Evolutionary conservation across 1,140 invertebrate genomes (phyloP).

Genomic region (Trissolcus basalis): DNA sequence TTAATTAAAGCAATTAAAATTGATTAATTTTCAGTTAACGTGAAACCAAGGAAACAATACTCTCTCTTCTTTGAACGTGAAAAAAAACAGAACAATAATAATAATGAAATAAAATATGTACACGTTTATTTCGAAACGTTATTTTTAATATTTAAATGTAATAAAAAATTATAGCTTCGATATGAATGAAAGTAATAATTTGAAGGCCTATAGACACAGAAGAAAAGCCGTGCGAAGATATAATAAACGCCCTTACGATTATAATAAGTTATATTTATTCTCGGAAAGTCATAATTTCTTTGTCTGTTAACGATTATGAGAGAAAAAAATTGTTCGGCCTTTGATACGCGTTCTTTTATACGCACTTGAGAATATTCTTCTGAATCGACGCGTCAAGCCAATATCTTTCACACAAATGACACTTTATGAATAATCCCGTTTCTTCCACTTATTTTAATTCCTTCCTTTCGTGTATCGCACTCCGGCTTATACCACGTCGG

Average conservation of each 20-base stretch:
- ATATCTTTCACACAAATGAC: conserved; percentile 52
- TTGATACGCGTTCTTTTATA: conserved; percentile 32
- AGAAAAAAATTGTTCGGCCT: conserved; percentile 30
- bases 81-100: no score
- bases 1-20: no score
- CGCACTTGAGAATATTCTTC: conserved; percentile 37
- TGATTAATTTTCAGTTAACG: no score
- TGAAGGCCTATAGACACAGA: no score
- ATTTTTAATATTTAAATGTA: no score
- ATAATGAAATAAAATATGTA: no score
- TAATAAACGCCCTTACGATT: neutral
- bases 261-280: conserved; percentile 35
- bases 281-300: conserved; percentile 23
- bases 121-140: no score
- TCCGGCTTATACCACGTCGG: conserved; percentile 19
- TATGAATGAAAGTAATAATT: no score
- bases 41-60: no score
- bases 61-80: no score
- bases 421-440: conserved; percentile 55
- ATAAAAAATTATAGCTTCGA: no score
- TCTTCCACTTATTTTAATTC: conserved; percentile 52
- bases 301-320: conserved; percentile 30
- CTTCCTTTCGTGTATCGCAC: conserved; percentile 30
- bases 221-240: no score
- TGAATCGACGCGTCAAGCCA: conserved; percentile 40